Percentiles rank a stretch among this genome's conserved stretches.
These are phyloP conservation scores for Columbina picui DNA, from an alignment of 2,113 vertebrate species.

Conservation along the genomic window DNA sequence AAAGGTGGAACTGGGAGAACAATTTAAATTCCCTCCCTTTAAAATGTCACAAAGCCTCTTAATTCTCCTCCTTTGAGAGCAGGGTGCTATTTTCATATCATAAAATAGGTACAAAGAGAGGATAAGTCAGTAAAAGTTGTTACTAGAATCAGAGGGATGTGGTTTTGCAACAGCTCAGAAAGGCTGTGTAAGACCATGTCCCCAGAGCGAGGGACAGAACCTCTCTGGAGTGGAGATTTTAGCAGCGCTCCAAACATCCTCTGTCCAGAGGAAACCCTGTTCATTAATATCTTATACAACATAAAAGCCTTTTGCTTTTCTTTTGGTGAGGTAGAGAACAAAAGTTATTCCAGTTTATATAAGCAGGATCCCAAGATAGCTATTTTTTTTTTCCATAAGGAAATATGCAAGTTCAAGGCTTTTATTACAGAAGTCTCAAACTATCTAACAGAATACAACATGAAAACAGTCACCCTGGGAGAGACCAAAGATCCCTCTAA, in stretches of 20 bases:
- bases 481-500: background rate
- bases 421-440: background rate
- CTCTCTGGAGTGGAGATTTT: background rate
- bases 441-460: background rate
- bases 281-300: background rate
- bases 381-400: background rate
- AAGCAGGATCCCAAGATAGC: conserved; percentile 37
- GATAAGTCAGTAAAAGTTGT: background rate
- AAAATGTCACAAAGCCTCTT: conserved; percentile 7
- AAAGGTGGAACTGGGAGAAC: background rate
- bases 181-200: background rate
- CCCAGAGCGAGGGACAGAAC: background rate
- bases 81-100: background rate
- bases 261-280: conserved; percentile 26
- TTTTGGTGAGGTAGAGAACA: background rate
- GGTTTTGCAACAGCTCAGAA: background rate
- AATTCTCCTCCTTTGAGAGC: background rate
- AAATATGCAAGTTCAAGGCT: background rate
- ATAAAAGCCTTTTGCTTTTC: conserved; percentile 44
- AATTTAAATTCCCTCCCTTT: background rate
- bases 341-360: conserved; percentile 19
- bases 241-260: conserved; percentile 16
- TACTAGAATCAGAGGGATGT: background rate
- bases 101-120: background rate
- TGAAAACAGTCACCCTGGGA: background rate